Evolutionary conservation across 1,140 invertebrate species (phyloP).

Genomic region (Paramacrobiotus metropolitanus): DNA sequence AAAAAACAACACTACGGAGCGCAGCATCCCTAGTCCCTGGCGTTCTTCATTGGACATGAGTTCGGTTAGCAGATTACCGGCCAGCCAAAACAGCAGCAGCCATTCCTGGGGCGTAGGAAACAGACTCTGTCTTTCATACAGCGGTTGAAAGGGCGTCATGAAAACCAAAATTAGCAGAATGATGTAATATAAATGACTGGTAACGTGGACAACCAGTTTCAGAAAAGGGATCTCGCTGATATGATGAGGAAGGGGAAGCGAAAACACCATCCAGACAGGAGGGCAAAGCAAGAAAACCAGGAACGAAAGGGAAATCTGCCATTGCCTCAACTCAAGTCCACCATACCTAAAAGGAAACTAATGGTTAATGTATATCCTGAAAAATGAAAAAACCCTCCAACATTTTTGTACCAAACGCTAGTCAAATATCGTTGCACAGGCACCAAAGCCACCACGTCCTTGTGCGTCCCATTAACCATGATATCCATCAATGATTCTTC

Average conservation of each 20-base stretch:
- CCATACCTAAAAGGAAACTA: slow-evolving; percentile 35
- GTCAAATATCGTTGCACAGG: slow-evolving; percentile 13
- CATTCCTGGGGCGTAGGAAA: slow-evolving; percentile 49
- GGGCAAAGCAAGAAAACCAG: slow-evolving; percentile 72
- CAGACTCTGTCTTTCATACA: background rate
- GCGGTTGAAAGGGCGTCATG: background rate
- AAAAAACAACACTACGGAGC: slow-evolving; percentile 47
- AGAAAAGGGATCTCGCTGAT: slow-evolving; percentile 77
- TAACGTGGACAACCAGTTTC: slow-evolving; percentile 38
- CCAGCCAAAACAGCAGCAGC: slow-evolving; percentile 82
- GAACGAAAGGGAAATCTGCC: slow-evolving; percentile 76
- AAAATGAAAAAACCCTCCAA: no score
- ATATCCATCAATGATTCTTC: slow-evolving; percentile 89
- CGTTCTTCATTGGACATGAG: slow-evolving; percentile 87
- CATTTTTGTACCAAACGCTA: background rate
- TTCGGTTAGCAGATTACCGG: slow-evolving; percentile 78
- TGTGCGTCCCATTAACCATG: slow-evolving; percentile 92
- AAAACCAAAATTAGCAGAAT: background rate
- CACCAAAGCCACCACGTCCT: slow-evolving; percentile 47
- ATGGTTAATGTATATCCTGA: no score
- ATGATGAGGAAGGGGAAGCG: slow-evolving; percentile 73
- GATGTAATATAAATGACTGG: background rate
- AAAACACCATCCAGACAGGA: slow-evolving; percentile 84
- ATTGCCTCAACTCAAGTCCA: slow-evolving; percentile 74
- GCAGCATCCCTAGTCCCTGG: slow-evolving; percentile 67